A percentile compares a stretch with the other conserved stretches of the same genome.
Conservation (phyloP, 1,140 invertebrate genomes). For the Ylistrum balloti region DNA sequence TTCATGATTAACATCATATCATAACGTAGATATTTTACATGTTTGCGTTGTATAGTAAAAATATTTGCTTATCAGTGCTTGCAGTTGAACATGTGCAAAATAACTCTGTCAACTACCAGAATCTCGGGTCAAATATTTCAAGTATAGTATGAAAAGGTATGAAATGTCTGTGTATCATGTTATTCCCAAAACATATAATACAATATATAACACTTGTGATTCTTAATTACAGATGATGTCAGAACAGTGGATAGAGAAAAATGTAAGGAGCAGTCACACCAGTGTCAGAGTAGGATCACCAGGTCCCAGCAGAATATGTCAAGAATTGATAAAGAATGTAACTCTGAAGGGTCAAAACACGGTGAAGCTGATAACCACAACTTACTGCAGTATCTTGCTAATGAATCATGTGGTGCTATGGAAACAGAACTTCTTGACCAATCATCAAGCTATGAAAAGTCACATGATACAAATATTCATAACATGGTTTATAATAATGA, state of each 20-base stretch:
- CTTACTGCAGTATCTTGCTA: conserved; percentile 58
- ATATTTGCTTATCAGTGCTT: too few relatives aligned
- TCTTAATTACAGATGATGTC: not conserved
- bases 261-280: not conserved
- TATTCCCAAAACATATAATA: too few relatives aligned
- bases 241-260: not conserved
- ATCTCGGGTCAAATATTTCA: too few relatives aligned
- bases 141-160: too few relatives aligned
- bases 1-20: too few relatives aligned
- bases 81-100: too few relatives aligned
- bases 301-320: not conserved
- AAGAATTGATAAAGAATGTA: not conserved
- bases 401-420: conserved; percentile 59
- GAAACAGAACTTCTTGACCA: not conserved
- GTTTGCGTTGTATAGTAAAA: too few relatives aligned
- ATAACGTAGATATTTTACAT: too few relatives aligned
- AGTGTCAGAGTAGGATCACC: not conserved
- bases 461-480: not conserved
- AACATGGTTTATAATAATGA: not conserved
- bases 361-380: not conserved
- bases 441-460: not conserved
- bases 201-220: too few relatives aligned
- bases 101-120: too few relatives aligned
- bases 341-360: not conserved
- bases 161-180: too few relatives aligned